Evolutionary conservation across 2,797 vertebrate species (phyloP), one percentile per base, ranked within the genome.

Genomic region (Phaenicophaeus curvirostris): DNA sequence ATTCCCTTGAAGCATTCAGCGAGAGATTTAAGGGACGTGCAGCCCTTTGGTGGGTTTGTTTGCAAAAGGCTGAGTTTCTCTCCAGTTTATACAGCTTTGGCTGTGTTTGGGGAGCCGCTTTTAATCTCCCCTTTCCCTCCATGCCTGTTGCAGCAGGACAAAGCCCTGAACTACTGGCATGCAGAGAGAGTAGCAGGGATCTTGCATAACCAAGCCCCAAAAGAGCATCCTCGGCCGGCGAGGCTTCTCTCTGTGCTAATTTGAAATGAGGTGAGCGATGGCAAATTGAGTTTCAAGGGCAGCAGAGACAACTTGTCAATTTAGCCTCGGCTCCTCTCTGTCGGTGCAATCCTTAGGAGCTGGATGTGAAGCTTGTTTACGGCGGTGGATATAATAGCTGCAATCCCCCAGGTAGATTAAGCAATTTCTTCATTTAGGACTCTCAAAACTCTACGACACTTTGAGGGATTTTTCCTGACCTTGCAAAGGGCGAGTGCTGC

Each of bases 201-300:
- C 37, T 90, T 68, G 81, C 31, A 8, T 71, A 71, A 90, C 27
- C 1, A 3, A 87, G 78, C 84, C 80, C 71, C 89, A 41, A 35
- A 95, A 96, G 87, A 94, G 87, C 84, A 94, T 74, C 80, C 82
- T 59, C 2, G 16, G 83, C 59, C 8, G 15, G 63, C 20, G 61
- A 91, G 83, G 80, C 27, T 28, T 69, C 71, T 77, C 10, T 93
- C 89, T 69, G 61, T 84, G 88, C 94, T 97, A 96, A 97, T 97
- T 95, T 83, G 87, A 90, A 94, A 95, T 84, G 95, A 97, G 96
- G 83, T 86, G 92, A 96, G 91, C 30, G 59, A 85, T 39, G 89
- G 93, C 85, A 97, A 97, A 97, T 96, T 94, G 96, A 97, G 94
- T 97, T 98, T 97, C 97, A 97, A 97, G 97, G 96, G 95, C 94